Conservation (phyloP, 2,113 vertebrate species). For the Chaetura pelagica region DNA sequence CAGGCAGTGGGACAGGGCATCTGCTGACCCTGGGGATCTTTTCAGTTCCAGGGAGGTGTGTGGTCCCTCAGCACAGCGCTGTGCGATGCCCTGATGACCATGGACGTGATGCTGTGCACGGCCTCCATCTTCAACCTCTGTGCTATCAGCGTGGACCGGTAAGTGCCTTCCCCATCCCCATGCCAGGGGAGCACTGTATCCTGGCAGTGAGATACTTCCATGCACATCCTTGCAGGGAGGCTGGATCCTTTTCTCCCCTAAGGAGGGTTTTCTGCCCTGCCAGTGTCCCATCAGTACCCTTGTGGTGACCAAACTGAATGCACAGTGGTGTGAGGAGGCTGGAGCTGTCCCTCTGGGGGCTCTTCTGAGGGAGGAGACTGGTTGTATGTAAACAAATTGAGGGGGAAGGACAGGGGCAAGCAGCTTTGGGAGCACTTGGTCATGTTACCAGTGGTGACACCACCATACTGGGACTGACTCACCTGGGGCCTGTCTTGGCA, state of each 20-base stretch:
- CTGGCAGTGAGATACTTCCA: background rate
- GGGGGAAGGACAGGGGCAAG: too few relatives aligned
- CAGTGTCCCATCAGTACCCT: background rate
- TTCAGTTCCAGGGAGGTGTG: slow-evolving; percentile 90
- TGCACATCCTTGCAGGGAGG: fast-evolving
- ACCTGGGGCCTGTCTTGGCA: slow-evolving; percentile 17
- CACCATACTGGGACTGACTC: background rate
- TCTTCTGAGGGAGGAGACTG: background rate
- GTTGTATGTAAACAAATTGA: background rate
- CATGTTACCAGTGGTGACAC: background rate
- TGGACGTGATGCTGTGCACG: slow-evolving; percentile 95
- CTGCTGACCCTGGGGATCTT: background rate
- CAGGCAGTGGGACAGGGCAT: background rate
- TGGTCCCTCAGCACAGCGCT: slow-evolving; percentile 84
- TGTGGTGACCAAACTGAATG: background rate
- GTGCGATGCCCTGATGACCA: slow-evolving; percentile 92
- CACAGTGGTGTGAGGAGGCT: fast-evolving
- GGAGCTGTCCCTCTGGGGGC: background rate
- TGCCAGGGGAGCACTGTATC: background rate
- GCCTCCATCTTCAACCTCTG: slow-evolving; percentile 96
- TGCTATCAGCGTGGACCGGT: slow-evolving; percentile 93
- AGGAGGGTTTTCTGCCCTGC: background rate
- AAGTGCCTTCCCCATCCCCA: background rate
- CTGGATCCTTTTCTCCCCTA: background rate
- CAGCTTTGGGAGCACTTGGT: background rate